Evolutionary conservation across 2,797 vertebrate genomes (phyloP).

Genomic region (Melanotaenia maccullochi): DNA sequence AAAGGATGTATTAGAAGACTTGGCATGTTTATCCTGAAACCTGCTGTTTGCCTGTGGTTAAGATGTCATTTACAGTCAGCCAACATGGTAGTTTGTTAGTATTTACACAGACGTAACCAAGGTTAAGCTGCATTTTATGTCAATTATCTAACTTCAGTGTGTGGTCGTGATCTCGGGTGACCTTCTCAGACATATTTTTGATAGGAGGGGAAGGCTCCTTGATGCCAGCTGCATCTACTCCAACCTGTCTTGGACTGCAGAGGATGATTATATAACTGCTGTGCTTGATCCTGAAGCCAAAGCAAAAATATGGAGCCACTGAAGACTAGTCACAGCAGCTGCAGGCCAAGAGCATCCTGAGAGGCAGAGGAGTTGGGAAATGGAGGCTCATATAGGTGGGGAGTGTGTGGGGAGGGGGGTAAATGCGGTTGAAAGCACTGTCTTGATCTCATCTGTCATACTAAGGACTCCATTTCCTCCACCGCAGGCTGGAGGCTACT

Average conservation of each 20-base stretch:
- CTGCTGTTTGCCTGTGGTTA: constrained; percentile 26
- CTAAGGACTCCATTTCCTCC: constrained; percentile 81
- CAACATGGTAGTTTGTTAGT: constrained; percentile 33
- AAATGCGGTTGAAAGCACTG: constrained; percentile 67
- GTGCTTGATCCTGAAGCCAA: constrained; percentile 61
- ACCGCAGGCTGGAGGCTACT: constrained; percentile 72
- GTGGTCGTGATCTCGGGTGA: constrained; percentile 59
- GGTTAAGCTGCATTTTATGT: constrained; percentile 54
- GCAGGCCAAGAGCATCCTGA: constrained; percentile 64
- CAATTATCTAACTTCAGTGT: constrained; percentile 36
- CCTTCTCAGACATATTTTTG: constrained; percentile 64
- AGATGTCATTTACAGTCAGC: constrained; percentile 42
- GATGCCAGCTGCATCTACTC: constrained; percentile 24
- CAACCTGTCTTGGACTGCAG: constrained; percentile 44
- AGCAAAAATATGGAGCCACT: constrained; percentile 57
- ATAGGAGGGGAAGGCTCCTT: constrained; percentile 35
- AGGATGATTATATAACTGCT: constrained; percentile 41
- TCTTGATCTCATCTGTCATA: constrained; percentile 81
- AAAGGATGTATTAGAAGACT: constrained; percentile 28
- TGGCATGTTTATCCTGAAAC: constrained; percentile 31
- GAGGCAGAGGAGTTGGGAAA: constrained; percentile 63
- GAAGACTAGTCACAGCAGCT: constrained; percentile 61
- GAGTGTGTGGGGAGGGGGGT: constrained; percentile 13
- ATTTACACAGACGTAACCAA: constrained; percentile 21
- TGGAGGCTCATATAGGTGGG: constrained; percentile 34